Base-by-base conservation (phyloP, 2,113 vertebrate species). In the Halcyon senegalensis region DNA sequence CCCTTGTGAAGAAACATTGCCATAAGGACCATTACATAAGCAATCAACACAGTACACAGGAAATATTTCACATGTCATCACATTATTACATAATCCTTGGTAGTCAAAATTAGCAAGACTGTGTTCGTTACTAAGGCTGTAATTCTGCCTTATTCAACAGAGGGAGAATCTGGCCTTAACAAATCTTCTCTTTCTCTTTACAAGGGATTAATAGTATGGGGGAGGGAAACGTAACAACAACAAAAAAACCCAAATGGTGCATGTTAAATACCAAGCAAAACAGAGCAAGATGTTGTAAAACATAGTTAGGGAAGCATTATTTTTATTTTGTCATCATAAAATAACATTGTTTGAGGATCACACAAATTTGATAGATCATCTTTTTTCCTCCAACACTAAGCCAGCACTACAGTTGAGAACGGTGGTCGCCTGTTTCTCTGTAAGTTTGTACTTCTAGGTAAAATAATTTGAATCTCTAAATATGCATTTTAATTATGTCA, bases 291-390 rank as follows among this genome's bases (percentile, higher is more conserved):
- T 97, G 80, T 96, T 98, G 89, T 93, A 97, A 97, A 98, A 97
- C 89, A 90, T 90, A 87, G 89, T 97, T 96, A 96, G 84, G 95
- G 96, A 98, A 98, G 85, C 82, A 97, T 75, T 97, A 93, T 94
- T 97, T 98, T 98, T 97, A 97, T 97, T 98, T 96, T 94, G 84
- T 95, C 96, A 97, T 96, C 93, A 96, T 97, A 94, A 97, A 96
- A 82, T 96, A 97, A 97, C 94, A 97, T 91, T 96, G 87, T 80
- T 98, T 63, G 89, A 95, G 95, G 94, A 94, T 84, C 84, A 97
- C 81, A 97, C 76, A 87, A 94, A 91, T 96, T 91, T 87, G 92
- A 94, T 94, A 96, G 90, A 83, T 84, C 53, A 74, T 97, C 41
- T 95, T 84, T 96, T 82, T 96, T 94, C 92, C 66, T 91, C 68